A percentile compares a stretch with the other conserved stretches of the same genome.
These are phyloP conservation scores for Mya arenaria DNA, from an alignment of 1,140 invertebrate genomes.

Conservation along the genomic window DNA sequence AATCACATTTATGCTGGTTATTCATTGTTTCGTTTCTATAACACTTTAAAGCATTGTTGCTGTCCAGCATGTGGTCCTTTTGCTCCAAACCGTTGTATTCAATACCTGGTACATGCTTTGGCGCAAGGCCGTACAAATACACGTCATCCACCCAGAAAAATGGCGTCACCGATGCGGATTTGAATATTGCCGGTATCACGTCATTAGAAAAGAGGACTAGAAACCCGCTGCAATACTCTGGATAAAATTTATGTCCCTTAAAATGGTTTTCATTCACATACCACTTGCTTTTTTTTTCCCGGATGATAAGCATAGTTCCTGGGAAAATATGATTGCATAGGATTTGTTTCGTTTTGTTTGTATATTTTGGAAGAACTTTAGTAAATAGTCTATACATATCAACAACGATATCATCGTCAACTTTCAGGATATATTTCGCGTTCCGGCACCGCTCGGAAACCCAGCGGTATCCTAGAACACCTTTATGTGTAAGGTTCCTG, in stretches of 20 bases:
- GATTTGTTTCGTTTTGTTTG: conserved; percentile 29
- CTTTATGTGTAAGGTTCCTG: conserved; percentile 80
- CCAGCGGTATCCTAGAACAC: conserved; percentile 88
- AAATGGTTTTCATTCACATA: conserved; percentile 57
- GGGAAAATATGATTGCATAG: conserved; percentile 56
- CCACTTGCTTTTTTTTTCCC: too few species aligned
- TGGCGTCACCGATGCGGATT: conserved; percentile 74
- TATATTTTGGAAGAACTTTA: conserved; percentile 25
- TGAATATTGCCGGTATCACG: conserved; percentile 66
- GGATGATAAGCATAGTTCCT: conserved; percentile 50
- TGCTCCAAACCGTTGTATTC: too few species aligned
- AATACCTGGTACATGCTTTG: conserved; percentile 22
- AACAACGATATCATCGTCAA: conserved; percentile 71
- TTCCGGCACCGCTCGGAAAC: conserved; percentile 17
- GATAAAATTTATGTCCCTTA: conserved; percentile 53
- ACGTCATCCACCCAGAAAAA: conserved; percentile 81
- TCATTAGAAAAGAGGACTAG: conserved; percentile 57
- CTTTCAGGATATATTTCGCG: conserved; percentile 81
- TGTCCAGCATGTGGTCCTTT: too few species aligned
- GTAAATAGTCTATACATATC: conserved; percentile 38
- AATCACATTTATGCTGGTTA: too few species aligned
- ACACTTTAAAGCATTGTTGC: too few species aligned
- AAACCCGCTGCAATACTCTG: conserved; percentile 68
- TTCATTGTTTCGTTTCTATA: too few species aligned
- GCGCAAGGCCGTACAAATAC: conserved; percentile 80